Base-by-base conservation (phyloP, 2,113 vertebrate genomes). In the Promerops cafer region DNA sequence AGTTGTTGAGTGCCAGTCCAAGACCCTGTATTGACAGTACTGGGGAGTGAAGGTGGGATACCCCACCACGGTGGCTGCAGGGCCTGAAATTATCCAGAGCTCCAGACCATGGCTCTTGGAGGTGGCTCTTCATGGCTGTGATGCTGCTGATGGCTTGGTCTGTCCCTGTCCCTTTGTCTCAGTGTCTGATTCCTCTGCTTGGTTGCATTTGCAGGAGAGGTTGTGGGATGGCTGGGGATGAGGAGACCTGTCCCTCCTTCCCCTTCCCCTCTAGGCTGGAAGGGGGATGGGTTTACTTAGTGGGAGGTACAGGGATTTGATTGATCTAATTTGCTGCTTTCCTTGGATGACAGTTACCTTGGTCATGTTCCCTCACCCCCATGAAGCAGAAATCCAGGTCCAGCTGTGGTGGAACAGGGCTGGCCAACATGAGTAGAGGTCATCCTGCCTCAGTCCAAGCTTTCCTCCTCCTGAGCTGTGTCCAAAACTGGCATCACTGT, bases 31-130 rank as follows among this genome's bases (percentile, higher is more conserved):
- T 9, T 42, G 70, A 28, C 3, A 27, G 33, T 37, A 3, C 28
- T 80, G 0, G 4, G 27, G 24, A 9, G 3, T 53, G 53, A 72
- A 69, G 42, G 22, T 52, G 24, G 40, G 26, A 60, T 33, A 7
- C 28, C 14, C 24, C n/a, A 44, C 20, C 42, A 30, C 0, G 1
- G 39, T 17, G 35, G 37, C 39, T n/a, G 16, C 44, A 39, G 64
- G 40, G 37, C 40, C 71, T 57, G 68, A 37, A 57, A 50, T 74
- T 69, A 45, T 15, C 40, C 87, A 65, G 49, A 80, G n/a, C 50
- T 74, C 12, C 24, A 47, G 35, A 15, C 0, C 0, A 3, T 2
- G 15, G 31, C 61, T 52, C 9, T 31, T 2, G 2, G 76, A 69
- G 54, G 27, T 21, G 66, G 30, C 71, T 80, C 81, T 4, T 4